Percentiles rank a stretch among this genome's conserved stretches.
Evolutionary conservation across 1,140 invertebrate genomes (phyloP).

Genomic region (Pogonus chalceus): DNA sequence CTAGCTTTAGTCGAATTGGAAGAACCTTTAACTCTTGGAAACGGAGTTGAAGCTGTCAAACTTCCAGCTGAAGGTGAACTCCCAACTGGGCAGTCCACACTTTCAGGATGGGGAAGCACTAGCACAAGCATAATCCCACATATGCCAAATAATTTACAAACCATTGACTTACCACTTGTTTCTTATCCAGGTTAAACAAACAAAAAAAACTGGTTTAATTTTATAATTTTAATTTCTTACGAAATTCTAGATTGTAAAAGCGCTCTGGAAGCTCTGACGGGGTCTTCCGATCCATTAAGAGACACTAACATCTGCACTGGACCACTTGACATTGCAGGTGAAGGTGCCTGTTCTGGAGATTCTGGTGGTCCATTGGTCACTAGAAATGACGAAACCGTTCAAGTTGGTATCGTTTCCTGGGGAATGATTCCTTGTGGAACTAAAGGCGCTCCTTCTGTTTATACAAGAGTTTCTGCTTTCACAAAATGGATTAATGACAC

Average conservation of each 20-base stretch:
- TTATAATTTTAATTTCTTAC: not conserved
- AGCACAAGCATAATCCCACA: conserved; percentile 21
- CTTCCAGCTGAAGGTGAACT: conserved; percentile 36
- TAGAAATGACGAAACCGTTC: conserved; percentile 20
- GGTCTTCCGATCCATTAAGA: not conserved
- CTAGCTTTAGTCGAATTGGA: conserved; percentile 51
- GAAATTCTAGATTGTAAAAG: not conserved
- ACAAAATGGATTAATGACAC: conserved; percentile 27
- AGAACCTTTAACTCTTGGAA: conserved; percentile 40
- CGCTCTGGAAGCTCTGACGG: not conserved
- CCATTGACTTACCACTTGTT: conserved; percentile 21
- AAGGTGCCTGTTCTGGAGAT: conserved; percentile 45
- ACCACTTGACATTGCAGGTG: conserved; percentile 41
- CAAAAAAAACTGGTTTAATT: not conserved
- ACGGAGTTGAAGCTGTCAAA: conserved; percentile 39
- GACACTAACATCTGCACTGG: conserved; percentile 47
- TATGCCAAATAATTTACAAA: conserved; percentile 33
- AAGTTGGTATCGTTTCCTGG: conserved; percentile 63
- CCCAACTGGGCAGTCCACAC: conserved; percentile 23
- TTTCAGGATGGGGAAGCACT: conserved; percentile 37
- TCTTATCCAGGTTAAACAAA: not conserved
- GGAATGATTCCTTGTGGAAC: conserved; percentile 55
- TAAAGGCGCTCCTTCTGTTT: conserved; percentile 53
- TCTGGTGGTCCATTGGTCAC: conserved; percentile 45
- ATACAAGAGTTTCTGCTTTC: conserved; percentile 52